Evolutionary conservation across 2,797 vertebrate genomes (phyloP).

Genomic region (Rhinella marina): DNA sequence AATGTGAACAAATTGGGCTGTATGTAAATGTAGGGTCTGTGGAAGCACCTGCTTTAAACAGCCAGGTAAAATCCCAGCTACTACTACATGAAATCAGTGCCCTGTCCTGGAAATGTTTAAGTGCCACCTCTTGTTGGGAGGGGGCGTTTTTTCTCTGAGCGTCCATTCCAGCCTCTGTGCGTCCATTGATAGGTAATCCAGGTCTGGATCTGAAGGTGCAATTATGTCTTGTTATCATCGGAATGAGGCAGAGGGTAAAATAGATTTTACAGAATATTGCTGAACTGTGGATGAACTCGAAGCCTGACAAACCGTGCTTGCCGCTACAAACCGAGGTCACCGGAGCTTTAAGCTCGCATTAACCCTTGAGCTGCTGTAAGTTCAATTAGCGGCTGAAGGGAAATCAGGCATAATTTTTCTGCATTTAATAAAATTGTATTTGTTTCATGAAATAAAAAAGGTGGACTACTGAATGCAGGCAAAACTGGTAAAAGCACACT

Average conservation of each 20-base stretch:
- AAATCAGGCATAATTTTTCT: not conserved
- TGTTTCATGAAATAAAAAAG: not conserved
- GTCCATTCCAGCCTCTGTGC: conserved; percentile 1
- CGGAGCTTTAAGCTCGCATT: not conserved
- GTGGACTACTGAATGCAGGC: too few relatives aligned
- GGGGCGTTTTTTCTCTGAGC: not conserved
- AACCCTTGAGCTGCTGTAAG: conserved; percentile 14
- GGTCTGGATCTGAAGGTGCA: conserved; percentile 54
- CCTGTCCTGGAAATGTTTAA: not conserved
- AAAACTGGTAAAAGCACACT: too few relatives aligned
- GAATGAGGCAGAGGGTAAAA: conserved; percentile 57
- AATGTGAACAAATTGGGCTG: not conserved
- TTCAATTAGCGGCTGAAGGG: not conserved
- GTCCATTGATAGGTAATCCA: conserved; percentile 51
- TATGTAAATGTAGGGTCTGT: not conserved
- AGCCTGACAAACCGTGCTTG: conserved; percentile 33
- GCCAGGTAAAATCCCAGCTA: not conserved
- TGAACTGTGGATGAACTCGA: conserved; percentile 58
- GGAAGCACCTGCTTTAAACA: not conserved
- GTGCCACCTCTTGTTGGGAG: not conserved
- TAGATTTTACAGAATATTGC: conserved; percentile 61
- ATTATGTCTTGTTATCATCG: conserved; percentile 62
- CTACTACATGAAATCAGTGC: not conserved
- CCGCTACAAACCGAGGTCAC: conserved; percentile 22
- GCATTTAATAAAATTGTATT: not conserved